phyloP scores from a whole-genome alignment of 2,797 vertebrate species.

The Brachyrhaphis roseni region DNA sequence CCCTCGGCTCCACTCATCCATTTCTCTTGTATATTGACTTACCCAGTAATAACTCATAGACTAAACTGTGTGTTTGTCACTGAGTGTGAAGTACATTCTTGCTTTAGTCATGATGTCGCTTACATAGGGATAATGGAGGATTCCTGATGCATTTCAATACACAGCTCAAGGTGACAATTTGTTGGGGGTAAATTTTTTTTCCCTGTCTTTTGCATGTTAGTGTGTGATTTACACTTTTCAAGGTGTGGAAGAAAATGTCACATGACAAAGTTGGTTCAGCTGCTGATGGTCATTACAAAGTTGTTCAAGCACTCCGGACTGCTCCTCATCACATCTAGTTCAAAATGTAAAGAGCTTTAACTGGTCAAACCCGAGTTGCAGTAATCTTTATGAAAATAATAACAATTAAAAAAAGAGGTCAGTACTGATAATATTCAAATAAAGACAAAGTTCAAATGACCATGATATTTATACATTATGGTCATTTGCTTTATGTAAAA shows the following conservation, averaged over 20 bases:
- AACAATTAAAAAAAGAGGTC: background rate
- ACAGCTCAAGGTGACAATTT: background rate
- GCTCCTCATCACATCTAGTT: background rate
- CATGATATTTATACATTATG: background rate
- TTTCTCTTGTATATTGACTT: slow-evolving; percentile 52
- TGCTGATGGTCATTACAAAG: background rate
- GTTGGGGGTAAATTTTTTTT: background rate
- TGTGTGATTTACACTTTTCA: background rate
- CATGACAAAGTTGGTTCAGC: background rate
- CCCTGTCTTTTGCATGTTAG: background rate
- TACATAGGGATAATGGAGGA: slow-evolving; percentile 32
- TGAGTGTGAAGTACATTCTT: slow-evolving; percentile 42
- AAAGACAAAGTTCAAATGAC: background rate
- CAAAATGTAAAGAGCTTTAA: background rate
- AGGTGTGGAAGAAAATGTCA: background rate
- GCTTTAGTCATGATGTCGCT: slow-evolving; percentile 48
- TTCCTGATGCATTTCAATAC: slow-evolving; percentile 42
- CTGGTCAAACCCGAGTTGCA: background rate
- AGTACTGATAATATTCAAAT: background rate
- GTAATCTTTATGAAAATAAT: background rate
- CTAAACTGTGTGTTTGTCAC: slow-evolving; percentile 3
- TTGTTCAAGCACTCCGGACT: background rate
- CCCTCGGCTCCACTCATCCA: slow-evolving; percentile 31
- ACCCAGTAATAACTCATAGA: slow-evolving; percentile 52
- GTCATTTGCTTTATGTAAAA: background rate